phyloP scores from a whole-genome alignment of 1,140 invertebrate genomes.

The Plutomurus gul region DNA sequence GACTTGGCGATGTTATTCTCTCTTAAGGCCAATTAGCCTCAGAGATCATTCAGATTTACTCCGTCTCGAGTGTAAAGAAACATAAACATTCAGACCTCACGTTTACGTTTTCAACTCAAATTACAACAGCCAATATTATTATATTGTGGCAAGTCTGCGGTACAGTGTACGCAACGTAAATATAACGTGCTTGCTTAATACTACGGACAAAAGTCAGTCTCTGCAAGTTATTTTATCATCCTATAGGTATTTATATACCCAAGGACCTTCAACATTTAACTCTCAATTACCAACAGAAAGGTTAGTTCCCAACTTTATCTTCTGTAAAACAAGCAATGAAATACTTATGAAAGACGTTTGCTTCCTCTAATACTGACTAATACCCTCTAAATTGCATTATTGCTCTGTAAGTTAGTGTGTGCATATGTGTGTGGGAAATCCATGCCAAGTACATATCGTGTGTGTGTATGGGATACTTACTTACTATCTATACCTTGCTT shows the following conservation, averaged over 20 bases:
- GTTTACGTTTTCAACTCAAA: background rate
- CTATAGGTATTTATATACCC: background rate
- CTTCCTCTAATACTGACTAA: background rate
- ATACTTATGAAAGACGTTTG: background rate
- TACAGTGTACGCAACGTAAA: background rate
- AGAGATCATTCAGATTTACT: conserved; percentile 24
- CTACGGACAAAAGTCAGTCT: too few relatives aligned
- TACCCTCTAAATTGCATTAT: background rate
- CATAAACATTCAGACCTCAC: conserved; percentile 3
- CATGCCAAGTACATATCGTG: too few relatives aligned
- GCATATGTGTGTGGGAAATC: background rate
- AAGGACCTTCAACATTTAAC: background rate
- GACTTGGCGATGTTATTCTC: conserved; percentile 15
- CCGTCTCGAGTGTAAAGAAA: conserved; percentile 26
- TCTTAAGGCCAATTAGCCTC: conserved; percentile 9
- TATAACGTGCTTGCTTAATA: background rate
- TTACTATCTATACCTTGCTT: too few relatives aligned
- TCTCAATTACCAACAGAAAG: background rate
- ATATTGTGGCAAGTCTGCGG: background rate
- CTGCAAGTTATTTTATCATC: too few relatives aligned
- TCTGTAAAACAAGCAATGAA: background rate
- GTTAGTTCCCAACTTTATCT: conserved; percentile 17
- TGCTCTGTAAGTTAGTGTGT: background rate
- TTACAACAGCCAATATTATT: background rate
- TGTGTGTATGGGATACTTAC: too few relatives aligned